Evolutionary conservation across 2,113 vertebrate genomes (phyloP).

Genomic region (Bujurquina vittata): DNA sequence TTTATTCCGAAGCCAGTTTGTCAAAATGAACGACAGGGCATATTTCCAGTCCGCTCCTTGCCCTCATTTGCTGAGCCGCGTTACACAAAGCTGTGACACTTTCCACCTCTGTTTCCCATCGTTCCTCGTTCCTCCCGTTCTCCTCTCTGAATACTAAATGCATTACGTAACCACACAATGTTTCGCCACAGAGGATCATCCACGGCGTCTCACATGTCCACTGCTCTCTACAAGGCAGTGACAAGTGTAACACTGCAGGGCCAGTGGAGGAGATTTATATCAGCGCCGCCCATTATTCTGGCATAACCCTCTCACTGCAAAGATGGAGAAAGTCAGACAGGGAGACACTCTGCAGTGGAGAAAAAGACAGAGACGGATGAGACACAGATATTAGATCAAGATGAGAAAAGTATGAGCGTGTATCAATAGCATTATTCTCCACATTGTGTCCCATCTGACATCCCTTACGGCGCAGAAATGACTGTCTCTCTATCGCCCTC

Average conservation of each 20-base stretch:
- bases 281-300: conserved; percentile 29
- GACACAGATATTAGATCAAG: conserved; percentile 4
- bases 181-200: conserved; percentile 50
- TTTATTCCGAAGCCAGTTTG: neutral
- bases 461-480: neutral
- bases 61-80: neutral
- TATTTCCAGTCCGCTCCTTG: neutral
- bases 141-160: conserved; percentile 56
- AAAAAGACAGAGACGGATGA: conserved; percentile 26
- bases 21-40: neutral
- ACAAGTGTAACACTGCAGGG: conserved; percentile 49
- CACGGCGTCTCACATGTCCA: conserved; percentile 52
- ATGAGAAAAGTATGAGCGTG: conserved; percentile 39
- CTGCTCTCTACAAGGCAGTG: conserved; percentile 55
- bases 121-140: neutral
- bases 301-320: conserved; percentile 1
- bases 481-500: neutral
- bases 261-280: conserved; percentile 48
- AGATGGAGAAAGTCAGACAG: conserved; percentile 14
- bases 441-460: conserved; percentile 12
- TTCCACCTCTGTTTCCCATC: conserved; percentile 20
- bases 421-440: conserved; percentile 21
- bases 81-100: conserved; percentile 4
- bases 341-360: conserved; percentile 1
- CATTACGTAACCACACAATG: conserved; percentile 50